Percentiles rank a stretch among this genome's conserved stretches.
phyloP scores from a whole-genome alignment of 2,797 vertebrate species.

The Gobionotothen gibberifrons region DNA sequence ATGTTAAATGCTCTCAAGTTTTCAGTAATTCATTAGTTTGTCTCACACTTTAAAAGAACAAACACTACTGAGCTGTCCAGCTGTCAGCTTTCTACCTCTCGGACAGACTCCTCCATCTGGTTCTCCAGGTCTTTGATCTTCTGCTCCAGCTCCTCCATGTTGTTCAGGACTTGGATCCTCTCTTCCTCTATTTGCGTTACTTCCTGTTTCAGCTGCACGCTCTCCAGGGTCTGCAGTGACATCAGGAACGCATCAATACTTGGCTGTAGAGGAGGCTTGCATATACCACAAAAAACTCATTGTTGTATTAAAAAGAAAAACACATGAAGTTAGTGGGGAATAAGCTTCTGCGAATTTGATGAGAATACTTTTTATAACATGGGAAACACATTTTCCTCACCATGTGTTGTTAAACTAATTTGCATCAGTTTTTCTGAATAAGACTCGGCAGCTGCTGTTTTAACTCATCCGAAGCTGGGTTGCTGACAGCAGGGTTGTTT shows the following conservation, averaged over 20 bases:
- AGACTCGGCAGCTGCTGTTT: constrained; percentile 69
- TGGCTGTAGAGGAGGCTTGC: constrained; percentile 10
- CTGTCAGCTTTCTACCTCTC: constrained; percentile 84
- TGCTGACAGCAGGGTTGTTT: constrained; percentile 68
- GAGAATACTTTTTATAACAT: background rate
- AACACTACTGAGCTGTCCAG: constrained; percentile 1
- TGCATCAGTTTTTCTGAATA: constrained; percentile 38
- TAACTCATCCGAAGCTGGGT: constrained; percentile 63
- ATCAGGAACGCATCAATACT: constrained; percentile 38
- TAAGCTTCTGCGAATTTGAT: background rate
- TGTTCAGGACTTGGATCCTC: constrained; percentile 91
- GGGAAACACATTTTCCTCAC: background rate
- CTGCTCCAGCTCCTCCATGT: constrained; percentile 95
- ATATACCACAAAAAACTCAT: background rate
- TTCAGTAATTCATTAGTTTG: constrained; percentile 13
- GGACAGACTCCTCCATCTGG: constrained; percentile 96
- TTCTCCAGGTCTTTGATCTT: constrained; percentile 98
- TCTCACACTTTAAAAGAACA: background rate
- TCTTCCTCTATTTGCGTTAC: constrained; percentile 91
- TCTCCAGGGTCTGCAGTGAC: constrained; percentile 83
- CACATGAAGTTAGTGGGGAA: background rate
- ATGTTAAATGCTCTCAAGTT: background rate
- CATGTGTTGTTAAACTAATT: constrained; percentile 21
- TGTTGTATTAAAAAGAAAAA: background rate
- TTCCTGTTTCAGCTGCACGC: constrained; percentile 89